phyloP scores from a whole-genome alignment of 2,797 vertebrate genomes.

The Crotalus adamanteus region DNA sequence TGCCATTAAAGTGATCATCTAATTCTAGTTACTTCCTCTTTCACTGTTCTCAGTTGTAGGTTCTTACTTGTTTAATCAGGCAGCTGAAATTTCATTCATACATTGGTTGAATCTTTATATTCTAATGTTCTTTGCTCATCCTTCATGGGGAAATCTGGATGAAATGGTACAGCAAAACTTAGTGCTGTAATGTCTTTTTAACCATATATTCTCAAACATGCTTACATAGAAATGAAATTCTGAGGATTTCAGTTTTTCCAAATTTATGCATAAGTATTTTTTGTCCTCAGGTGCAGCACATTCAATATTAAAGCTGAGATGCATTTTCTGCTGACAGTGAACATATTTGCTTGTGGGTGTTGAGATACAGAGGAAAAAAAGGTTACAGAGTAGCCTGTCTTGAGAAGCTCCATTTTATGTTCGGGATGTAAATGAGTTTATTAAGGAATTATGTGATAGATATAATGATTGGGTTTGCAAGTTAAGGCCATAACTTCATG shows the following conservation, averaged over 20 bases:
- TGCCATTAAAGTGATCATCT: background rate
- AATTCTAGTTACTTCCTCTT: background rate
- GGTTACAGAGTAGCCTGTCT: rapidly evolving
- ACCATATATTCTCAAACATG: conserved; percentile 4
- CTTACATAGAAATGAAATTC: conserved; percentile 31
- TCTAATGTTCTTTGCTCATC: background rate
- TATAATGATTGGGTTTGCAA: rapidly evolving
- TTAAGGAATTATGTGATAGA: background rate
- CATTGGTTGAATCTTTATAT: background rate
- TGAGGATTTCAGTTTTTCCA: conserved; percentile 26
- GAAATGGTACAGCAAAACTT: background rate
- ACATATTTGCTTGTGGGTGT: background rate
- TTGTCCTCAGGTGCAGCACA: conserved; percentile 34
- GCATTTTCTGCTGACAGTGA: conserved; percentile 14
- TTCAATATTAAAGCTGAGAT: conserved; percentile 41
- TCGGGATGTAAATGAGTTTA: background rate
- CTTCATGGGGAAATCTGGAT: background rate
- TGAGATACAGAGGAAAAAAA: background rate
- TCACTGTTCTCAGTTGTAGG: background rate
- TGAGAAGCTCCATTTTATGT: background rate
- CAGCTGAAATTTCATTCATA: background rate
- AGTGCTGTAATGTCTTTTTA: background rate
- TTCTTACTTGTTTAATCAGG: background rate
- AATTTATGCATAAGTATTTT: conserved; percentile 6
- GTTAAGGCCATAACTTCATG: background rate